Evolutionary conservation across 1,140 invertebrate genomes (phyloP).

Genomic region (Cyphomyrmex costatus): DNA sequence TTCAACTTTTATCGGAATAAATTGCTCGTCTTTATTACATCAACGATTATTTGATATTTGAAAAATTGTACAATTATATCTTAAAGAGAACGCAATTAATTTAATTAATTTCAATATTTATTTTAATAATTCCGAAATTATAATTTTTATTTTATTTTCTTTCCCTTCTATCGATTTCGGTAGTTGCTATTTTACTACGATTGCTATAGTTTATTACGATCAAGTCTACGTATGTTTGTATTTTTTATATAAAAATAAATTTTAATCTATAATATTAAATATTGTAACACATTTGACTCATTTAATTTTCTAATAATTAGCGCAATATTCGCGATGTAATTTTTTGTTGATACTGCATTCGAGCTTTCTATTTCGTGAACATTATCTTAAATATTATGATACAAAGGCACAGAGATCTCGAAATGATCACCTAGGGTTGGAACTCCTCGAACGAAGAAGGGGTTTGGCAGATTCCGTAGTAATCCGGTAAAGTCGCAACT

Average conservation of each 20-base stretch:
- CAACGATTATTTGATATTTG: neutral
- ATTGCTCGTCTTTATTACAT: neutral
- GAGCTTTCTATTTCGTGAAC: neutral
- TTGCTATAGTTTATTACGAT: neutral
- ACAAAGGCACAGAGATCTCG: conserved; percentile 65
- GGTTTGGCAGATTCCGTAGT: conserved; percentile 79
- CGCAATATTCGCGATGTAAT: neutral
- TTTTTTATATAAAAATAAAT: conserved; percentile 1
- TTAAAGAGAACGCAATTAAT: neutral
- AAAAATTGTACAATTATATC: neutral
- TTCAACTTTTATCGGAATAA: neutral
- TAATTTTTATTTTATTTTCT: neutral
- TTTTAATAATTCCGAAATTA: neutral
- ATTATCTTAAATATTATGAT: conserved; percentile 26
- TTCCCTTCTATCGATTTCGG: neutral
- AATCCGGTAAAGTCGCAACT: conserved; percentile 85
- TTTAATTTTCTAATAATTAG: neutral
- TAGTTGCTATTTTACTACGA: neutral
- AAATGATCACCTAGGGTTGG: conserved; percentile 77
- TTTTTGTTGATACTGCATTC: neutral
- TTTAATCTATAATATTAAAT: neutral
- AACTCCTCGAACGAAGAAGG: conserved; percentile 68
- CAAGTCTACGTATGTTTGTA: neutral
- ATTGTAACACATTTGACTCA: neutral
- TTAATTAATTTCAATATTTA: conserved; percentile 1